Evolutionary conservation across 2,888 invertebrate species (phyloP), one percentile per base, ranked within the genome.

Genomic region (Rutpela maculata): DNA sequence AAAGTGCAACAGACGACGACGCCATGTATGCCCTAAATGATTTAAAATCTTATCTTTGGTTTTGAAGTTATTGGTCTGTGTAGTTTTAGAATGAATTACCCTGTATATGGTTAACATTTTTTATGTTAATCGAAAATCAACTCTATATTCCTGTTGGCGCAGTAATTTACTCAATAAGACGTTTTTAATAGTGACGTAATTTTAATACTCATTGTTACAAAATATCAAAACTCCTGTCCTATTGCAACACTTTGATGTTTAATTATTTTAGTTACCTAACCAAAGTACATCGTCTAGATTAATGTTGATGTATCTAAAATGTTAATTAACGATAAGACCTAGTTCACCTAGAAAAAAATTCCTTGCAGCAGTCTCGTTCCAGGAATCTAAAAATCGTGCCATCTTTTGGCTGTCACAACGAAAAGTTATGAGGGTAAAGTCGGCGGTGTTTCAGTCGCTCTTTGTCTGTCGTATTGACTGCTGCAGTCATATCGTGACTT

Each of bases 401-500:
- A 75, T 75, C 75, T 75, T 70, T 60, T 57, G 72, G 70, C 56
- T 78, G 75, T 72, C 75, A 70, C 59, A 72, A 38, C 57, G 60
- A 65, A 55, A 75, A 55, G 9, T 60, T 55, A 60, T 65, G 17
- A 62, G 56, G 73, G 65, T 31, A 60, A 31, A 22, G 55, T 18
- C 15, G 72, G 55, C 26, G n/a, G 62, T 19, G 18, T 50, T 63
- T 63, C 72, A 63, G 63, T 72, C 11, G 62, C 15, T 72, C 72
- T 63, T 63, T 72, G 72, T 72, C 72, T 63, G 68, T 43, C 67
- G 74, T 83, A 83, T 85, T 77, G 83, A 85, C 85, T 85, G 83
- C 81, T 85, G 85, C 86, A 86, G 84, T 84, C 75, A 78, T 87
- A 82, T 86, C 88, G 87, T 88, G 88, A 88, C 88, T 84, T 71